phyloP scores from a whole-genome alignment of 2,797 vertebrate species.

The Gymnoscopelus braueri region DNA sequence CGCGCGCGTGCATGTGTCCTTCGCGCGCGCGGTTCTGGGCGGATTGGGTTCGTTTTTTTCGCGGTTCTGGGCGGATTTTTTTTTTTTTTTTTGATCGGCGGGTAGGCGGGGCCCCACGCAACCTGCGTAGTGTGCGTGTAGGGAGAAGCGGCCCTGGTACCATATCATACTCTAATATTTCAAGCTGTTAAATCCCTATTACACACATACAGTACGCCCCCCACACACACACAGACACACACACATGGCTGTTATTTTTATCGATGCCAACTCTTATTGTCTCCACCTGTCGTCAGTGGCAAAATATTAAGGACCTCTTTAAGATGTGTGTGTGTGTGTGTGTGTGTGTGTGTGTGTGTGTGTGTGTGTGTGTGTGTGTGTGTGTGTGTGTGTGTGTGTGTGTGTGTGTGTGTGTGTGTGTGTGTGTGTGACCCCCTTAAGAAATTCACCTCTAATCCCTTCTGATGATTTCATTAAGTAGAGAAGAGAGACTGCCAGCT shows the following conservation, averaged over 20 bases:
- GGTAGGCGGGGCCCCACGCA: no score
- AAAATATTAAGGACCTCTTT: conserved; percentile 76
- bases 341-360: conserved; percentile 10
- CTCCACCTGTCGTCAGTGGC: conserved; percentile 62
- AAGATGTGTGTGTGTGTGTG: conserved; percentile 64
- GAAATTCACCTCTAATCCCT: conserved; percentile 87
- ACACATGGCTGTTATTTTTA: conserved; percentile 53
- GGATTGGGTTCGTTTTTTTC: no score
- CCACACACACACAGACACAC: conserved; percentile 4
- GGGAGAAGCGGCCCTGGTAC: no score
- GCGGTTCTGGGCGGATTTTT: no score
- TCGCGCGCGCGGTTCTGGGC: no score
- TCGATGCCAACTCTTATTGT: conserved; percentile 61
- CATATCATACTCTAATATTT: conserved; percentile 44
- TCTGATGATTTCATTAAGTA: conserved; percentile 95
- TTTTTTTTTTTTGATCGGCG: no score
- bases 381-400: conserved; percentile 34
- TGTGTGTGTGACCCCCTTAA: conserved; percentile 76
- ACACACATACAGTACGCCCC: conserved; percentile 27
- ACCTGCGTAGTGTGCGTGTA: no score
- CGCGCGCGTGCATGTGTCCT: no score
- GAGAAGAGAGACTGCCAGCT: conserved; percentile 84
- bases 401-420: conserved; percentile 3
- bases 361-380: conserved; percentile 30
- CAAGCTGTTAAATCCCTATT: conserved; percentile 66